Conservation (phyloP, 2,113 vertebrate species). For the Thomomys bottae region DNA sequence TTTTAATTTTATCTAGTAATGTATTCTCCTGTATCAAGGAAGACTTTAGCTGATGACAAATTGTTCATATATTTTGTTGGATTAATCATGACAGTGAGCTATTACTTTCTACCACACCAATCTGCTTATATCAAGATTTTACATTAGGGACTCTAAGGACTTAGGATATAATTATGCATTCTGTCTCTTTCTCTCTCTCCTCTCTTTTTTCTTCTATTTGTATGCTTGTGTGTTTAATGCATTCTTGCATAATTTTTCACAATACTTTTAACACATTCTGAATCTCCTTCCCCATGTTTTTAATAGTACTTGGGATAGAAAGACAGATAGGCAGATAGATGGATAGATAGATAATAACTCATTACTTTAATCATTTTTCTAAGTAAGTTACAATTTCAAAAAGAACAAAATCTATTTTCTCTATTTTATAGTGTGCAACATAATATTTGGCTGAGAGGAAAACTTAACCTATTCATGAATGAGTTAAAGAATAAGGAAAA, state of each 20-base stretch:
- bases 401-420: neutral
- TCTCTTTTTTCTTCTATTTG: too few relatives aligned
- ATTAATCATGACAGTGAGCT: neutral
- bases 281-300: neutral
- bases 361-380: slow-evolving; percentile 9
- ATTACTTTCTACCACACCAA: slow-evolving; percentile 33
- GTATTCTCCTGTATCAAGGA: slow-evolving; percentile 4
- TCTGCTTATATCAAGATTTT: slow-evolving; percentile 38
- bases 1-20: slow-evolving; percentile 22
- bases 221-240: too few relatives aligned
- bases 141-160: slow-evolving; percentile 3
- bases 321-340: neutral
- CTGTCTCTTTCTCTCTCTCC: too few relatives aligned
- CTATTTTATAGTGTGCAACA: slow-evolving; percentile 13
- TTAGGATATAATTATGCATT: neutral
- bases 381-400: slow-evolving; percentile 1
- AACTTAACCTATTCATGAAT: slow-evolving; percentile 17
- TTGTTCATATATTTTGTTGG: slow-evolving; percentile 18
- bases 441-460: neutral
- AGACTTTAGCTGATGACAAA: neutral
- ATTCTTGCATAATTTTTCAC: neutral
- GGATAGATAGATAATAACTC: neutral
- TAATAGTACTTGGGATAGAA: too few relatives aligned
- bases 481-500: neutral
- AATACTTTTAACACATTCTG: slow-evolving; percentile 17